Percentiles rank a stretch among this genome's conserved stretches.
These are phyloP conservation scores for Euwallacea similis DNA, from an alignment of 1,140 invertebrate genomes.

Conservation along the genomic window DNA sequence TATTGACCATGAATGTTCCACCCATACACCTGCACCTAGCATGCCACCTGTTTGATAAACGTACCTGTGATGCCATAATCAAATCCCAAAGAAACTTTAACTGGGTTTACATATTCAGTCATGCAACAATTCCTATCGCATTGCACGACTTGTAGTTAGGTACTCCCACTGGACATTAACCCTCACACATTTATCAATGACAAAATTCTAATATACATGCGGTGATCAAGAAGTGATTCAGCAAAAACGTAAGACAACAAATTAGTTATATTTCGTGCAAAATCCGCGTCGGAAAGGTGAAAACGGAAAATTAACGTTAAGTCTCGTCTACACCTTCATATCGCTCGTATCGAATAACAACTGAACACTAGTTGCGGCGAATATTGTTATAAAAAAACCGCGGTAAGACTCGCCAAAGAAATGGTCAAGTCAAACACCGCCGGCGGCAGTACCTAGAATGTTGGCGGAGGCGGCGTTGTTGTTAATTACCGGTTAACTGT, in stretches of 20 bases:
- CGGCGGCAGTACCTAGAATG: slow-evolving; percentile 22
- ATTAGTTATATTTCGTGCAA: no score
- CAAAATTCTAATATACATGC: no score
- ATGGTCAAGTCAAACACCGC: slow-evolving; percentile 29
- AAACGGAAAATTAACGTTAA: slow-evolving; percentile 1
- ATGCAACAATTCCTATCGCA: not conserved
- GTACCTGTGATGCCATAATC: slow-evolving; percentile 9
- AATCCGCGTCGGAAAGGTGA: no score
- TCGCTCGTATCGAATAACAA: slow-evolving; percentile 34
- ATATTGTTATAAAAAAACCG: slow-evolving; percentile 25
- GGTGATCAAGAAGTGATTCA: no score
- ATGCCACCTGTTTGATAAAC: not conserved
- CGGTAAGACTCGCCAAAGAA: slow-evolving; percentile 17
- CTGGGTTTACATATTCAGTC: not conserved
- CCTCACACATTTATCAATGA: no score
- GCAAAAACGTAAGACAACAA: no score
- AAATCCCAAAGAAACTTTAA: not conserved
- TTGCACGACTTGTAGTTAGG: not conserved
- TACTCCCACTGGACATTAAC: no score
- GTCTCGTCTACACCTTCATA: slow-evolving; percentile 11
- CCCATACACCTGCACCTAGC: no score
- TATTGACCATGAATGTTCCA: no score
- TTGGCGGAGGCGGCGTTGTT: slow-evolving; percentile 26
- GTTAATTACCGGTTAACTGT: not conserved
- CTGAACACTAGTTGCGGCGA: slow-evolving; percentile 11